Percentiles rank a stretch among this genome's conserved stretches.
Evolutionary conservation across 2,113 vertebrate genomes (phyloP).

Genomic region (Sialia sialis): DNA sequence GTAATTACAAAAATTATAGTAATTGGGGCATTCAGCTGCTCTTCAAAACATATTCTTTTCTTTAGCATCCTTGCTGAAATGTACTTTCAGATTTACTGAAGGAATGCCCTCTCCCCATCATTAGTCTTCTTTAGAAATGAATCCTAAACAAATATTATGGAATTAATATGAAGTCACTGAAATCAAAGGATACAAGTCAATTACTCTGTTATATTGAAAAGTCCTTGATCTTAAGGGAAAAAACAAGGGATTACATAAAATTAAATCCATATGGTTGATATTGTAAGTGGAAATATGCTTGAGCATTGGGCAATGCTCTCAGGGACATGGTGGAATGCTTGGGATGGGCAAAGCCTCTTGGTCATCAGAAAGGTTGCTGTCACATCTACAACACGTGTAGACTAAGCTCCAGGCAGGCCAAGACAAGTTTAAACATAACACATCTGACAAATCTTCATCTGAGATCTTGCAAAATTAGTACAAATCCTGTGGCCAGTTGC

Average conservation of each 20-base stretch:
- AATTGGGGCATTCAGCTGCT: neutral
- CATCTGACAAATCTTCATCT: neutral
- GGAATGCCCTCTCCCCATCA: neutral
- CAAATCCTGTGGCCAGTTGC: neutral
- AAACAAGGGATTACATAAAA: neutral
- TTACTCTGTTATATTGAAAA: neutral
- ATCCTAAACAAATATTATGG: neutral
- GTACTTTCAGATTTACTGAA: neutral
- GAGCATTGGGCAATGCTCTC: neutral
- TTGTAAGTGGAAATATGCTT: neutral
- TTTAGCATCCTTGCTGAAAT: neutral
- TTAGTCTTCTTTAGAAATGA: neutral
- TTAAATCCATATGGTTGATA: neutral
- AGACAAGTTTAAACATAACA: neutral
- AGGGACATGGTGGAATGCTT: neutral
- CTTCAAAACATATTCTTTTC: conserved; percentile 10
- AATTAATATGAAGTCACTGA: neutral
- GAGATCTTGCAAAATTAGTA: neutral
- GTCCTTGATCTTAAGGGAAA: neutral
- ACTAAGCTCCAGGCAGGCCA: neutral
- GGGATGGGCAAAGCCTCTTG: neutral
- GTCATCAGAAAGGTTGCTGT: neutral
- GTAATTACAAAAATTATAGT: conserved; percentile 6
- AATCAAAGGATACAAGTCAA: neutral
- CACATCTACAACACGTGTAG: neutral